These are phyloP conservation scores for Clostera curtula DNA, from an alignment of 2,888 invertebrate species.

Conservation along the genomic window DNA sequence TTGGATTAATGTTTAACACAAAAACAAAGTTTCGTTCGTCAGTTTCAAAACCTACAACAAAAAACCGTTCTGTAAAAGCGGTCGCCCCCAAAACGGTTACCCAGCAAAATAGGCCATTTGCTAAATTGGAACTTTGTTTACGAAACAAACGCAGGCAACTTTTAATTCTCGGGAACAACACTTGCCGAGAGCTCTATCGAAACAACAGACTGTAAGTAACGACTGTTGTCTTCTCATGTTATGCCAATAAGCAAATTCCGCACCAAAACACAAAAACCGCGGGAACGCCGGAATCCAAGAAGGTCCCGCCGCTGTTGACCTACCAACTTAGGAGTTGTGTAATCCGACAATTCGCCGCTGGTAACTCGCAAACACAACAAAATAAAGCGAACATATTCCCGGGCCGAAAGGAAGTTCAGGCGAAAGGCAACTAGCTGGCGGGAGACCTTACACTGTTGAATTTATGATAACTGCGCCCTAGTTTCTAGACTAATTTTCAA, in stretches of 20 bases:
- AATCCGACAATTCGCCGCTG: slow-evolving; percentile 67
- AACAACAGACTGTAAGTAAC: slow-evolving; percentile 35
- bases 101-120: slow-evolving; percentile 44
- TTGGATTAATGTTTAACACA: no score
- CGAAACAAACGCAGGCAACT: slow-evolving; percentile 30
- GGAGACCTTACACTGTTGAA: slow-evolving; percentile 64
- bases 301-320: slow-evolving; percentile 59
- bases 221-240: slow-evolving; percentile 40
- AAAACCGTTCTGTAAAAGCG: slow-evolving; percentile 40
- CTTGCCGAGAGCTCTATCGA: slow-evolving; percentile 31
- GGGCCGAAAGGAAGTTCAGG: slow-evolving; percentile 64
- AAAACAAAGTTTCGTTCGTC: no score
- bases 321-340: slow-evolving; percentile 65
- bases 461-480: slow-evolving; percentile 61
- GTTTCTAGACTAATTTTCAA: slow-evolving; percentile 53
- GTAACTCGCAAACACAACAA: slow-evolving; percentile 70
- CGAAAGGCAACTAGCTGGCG: slow-evolving; percentile 64
- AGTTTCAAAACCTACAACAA: slow-evolving; percentile 46
- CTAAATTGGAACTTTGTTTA: slow-evolving; percentile 43
- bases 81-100: slow-evolving; percentile 32
- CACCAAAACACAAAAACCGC: slow-evolving; percentile 44
- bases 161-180: slow-evolving; percentile 42
- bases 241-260: slow-evolving; percentile 44
- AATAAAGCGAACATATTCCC: slow-evolving; percentile 67
- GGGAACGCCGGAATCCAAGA: slow-evolving; percentile 42